Conservation (phyloP, 2,888 invertebrate genomes). For the Lycophotia porphyrea region DNA sequence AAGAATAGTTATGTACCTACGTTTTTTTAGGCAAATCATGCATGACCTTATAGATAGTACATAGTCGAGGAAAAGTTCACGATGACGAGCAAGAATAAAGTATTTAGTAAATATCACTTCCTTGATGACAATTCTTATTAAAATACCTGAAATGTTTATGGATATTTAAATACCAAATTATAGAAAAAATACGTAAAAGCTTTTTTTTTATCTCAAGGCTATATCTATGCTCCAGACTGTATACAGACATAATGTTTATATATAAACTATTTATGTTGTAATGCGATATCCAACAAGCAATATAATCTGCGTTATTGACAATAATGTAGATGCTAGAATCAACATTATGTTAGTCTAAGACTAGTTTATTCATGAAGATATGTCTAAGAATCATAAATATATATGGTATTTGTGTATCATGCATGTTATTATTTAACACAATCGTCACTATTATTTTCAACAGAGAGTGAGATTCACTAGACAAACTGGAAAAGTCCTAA, state of each 20-base stretch:
- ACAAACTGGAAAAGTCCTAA: neutral
- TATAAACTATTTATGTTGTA: neutral
- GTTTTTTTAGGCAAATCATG: neutral
- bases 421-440: neutral
- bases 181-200: neutral
- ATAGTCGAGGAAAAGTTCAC: neutral
- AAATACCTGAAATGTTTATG: neutral
- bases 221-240: no score
- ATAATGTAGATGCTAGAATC: slow-evolving; percentile 23
- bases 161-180: neutral
- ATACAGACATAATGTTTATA: neutral
- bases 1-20: neutral
- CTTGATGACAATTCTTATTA: neutral
- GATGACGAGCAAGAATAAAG: neutral
- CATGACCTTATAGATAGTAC: no score
- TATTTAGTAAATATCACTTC: neutral
- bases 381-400: neutral
- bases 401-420: neutral
- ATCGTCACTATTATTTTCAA: neutral
- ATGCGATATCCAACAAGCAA: slow-evolving; percentile 25
- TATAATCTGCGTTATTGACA: slow-evolving; percentile 22
- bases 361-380: slow-evolving; percentile 15
- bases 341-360: slow-evolving; percentile 34
- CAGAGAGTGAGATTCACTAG: no score
- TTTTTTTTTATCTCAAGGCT: neutral